Evolutionary conservation across 1,140 invertebrate species (phyloP).

Genomic region (Heterodera schachtii): DNA sequence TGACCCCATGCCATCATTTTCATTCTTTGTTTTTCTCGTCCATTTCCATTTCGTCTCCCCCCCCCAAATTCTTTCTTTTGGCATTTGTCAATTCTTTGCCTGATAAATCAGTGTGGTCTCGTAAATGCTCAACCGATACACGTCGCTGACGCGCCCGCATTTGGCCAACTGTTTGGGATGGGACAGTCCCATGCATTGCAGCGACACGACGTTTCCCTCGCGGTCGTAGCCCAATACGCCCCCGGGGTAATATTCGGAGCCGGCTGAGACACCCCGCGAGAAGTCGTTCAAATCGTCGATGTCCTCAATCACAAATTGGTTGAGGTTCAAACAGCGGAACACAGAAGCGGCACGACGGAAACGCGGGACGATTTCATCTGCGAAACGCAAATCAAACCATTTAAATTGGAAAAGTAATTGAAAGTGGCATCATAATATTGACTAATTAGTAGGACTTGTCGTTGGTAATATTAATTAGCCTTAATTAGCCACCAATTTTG

Average conservation of each 20-base stretch:
- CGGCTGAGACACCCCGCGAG: conserved; percentile 20
- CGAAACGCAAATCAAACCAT: conserved; percentile 21
- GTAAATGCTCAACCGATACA: conserved; percentile 35
- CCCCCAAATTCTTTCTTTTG: no score
- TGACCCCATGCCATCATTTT: not conserved
- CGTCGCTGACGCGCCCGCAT: conserved; percentile 49
- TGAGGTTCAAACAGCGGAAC: conserved; percentile 30
- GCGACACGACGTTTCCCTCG: conserved; percentile 55
- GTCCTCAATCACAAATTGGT: conserved; percentile 32
- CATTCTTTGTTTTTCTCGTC: no score
- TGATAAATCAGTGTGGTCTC: conserved; percentile 43
- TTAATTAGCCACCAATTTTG: conserved; percentile 36
- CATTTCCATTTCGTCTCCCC: no score
- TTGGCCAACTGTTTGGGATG: conserved; percentile 45
- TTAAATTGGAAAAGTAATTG: not conserved
- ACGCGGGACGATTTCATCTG: conserved; percentile 48
- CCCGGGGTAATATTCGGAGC: conserved; percentile 45
- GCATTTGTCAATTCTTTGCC: not conserved
- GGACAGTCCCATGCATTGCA: conserved; percentile 50
- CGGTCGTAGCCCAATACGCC: conserved; percentile 58
- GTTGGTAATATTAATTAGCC: not conserved
- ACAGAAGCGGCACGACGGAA: conserved; percentile 30
- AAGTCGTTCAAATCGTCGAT: conserved; percentile 40
- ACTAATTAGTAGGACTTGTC: not conserved
- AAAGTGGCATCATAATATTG: not conserved